Evolutionary conservation across 2,113 vertebrate genomes (phyloP).

Genomic region (Noturus placidus): DNA sequence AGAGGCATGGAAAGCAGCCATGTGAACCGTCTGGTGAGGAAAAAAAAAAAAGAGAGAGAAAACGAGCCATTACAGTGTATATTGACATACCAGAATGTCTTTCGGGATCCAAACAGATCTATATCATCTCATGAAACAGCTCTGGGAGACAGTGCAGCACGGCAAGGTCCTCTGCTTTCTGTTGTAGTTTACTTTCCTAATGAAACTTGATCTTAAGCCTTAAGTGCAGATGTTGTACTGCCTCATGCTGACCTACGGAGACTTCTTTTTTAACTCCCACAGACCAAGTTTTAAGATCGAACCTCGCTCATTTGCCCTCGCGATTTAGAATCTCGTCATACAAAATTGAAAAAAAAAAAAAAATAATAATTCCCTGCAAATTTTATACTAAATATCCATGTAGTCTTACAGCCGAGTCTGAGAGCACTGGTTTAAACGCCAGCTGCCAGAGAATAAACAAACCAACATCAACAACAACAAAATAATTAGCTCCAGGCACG

Average conservation of each 20-base stretch:
- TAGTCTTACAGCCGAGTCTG: neutral
- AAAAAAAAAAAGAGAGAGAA: neutral
- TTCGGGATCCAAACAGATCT: constrained; percentile 35
- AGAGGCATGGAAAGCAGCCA: neutral
- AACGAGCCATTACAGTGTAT: constrained; percentile 9
- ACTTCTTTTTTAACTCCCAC: constrained; percentile 3
- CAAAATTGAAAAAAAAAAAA: neutral
- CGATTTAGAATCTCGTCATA: neutral
- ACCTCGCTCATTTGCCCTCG: neutral
- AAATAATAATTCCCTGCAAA: no score
- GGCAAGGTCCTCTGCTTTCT: constrained; percentile 21
- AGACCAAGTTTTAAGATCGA: neutral
- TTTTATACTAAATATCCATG: no score
- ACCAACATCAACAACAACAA: neutral
- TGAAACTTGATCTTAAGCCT: constrained; percentile 33
- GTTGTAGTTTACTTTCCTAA: constrained; percentile 28
- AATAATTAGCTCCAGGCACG: neutral
- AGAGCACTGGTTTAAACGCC: neutral
- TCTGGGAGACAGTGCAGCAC: constrained; percentile 13
- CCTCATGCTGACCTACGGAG: neutral
- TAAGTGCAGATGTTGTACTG: constrained; percentile 9
- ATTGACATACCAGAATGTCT: constrained; percentile 35
- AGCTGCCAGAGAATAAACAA: neutral
- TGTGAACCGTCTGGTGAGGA: constrained; percentile 1
- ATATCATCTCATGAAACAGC: constrained; percentile 29